These are phyloP conservation scores for Coccyzus lansbergi DNA, from an alignment of 2,797 vertebrate genomes.

Conservation along the genomic window DNA sequence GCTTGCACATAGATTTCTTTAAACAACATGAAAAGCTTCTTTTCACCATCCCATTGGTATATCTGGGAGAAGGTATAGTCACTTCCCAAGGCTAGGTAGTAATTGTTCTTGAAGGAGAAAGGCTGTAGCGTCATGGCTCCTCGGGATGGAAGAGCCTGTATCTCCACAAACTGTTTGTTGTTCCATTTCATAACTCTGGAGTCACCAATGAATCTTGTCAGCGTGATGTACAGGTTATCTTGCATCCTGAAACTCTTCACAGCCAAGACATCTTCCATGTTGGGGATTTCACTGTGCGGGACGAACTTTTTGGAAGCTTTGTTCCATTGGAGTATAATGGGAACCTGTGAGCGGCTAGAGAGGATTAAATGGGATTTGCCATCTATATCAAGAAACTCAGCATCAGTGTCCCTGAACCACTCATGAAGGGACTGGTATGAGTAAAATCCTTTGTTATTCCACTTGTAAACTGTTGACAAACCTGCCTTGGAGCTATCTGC, in stretches of 20 bases:
- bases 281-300: slow-evolving; percentile 91
- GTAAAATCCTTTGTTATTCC: slow-evolving; percentile 97
- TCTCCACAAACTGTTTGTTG: slow-evolving; percentile 90
- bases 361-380: slow-evolving; percentile 93
- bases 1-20: slow-evolving; percentile 98
- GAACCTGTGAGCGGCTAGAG: slow-evolving; percentile 95
- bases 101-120: slow-evolving; percentile 90
- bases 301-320: slow-evolving; percentile 90
- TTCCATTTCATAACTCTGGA: slow-evolving; percentile 94
- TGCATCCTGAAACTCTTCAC: slow-evolving; percentile 94
- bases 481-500: slow-evolving; percentile 98
- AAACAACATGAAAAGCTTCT: slow-evolving; percentile 89
- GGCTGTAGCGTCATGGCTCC: slow-evolving; percentile 98
- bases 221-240: slow-evolving; percentile 89
- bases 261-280: slow-evolving; percentile 96
- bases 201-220: slow-evolving; percentile 97
- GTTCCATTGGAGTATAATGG: slow-evolving; percentile 97
- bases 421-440: slow-evolving; percentile 95
- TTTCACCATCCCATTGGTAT: slow-evolving; percentile 92
- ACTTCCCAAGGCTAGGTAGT: slow-evolving; percentile 95
- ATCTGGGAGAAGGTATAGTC: slow-evolving; percentile 99
- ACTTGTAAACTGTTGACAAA: slow-evolving; percentile 96
- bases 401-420: slow-evolving; percentile 98
- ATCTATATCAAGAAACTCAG: slow-evolving; percentile 91
- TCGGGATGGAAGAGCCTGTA: slow-evolving; percentile 94